phyloP scores from a whole-genome alignment of 2,888 invertebrate genomes.

The Poecilus cupreus region DNA sequence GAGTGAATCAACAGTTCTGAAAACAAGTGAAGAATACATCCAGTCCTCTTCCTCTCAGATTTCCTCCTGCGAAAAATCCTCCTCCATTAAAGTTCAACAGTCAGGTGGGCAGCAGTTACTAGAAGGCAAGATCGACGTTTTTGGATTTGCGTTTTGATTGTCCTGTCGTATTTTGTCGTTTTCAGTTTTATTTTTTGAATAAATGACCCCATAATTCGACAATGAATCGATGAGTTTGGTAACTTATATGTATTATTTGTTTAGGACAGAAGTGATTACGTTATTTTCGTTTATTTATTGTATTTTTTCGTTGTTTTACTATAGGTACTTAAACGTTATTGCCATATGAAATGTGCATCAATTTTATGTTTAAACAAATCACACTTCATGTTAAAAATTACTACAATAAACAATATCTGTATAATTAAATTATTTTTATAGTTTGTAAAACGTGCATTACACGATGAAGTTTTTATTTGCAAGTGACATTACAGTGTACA shows the following conservation, averaged over 20 bases:
- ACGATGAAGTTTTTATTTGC: too few species aligned
- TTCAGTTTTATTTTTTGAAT: neutral
- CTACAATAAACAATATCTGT: too few species aligned
- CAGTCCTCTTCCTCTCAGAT: slow-evolving; percentile 27
- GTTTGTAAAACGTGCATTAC: too few species aligned
- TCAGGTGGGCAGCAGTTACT: slow-evolving; percentile 29
- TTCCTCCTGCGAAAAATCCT: slow-evolving; percentile 43
- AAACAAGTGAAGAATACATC: neutral
- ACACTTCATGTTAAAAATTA: too few species aligned
- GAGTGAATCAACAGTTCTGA: neutral
- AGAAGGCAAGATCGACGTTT: slow-evolving; percentile 55
- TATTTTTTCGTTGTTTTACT: neutral
- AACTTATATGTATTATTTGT: slow-evolving; percentile 21
- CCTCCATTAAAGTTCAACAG: slow-evolving; percentile 46
- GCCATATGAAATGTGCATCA: slow-evolving; percentile 38
- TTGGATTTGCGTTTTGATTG: slow-evolving; percentile 58
- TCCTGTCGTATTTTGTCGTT: slow-evolving; percentile 16
- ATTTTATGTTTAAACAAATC: neutral
- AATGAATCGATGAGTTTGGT: neutral
- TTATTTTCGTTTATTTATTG: neutral
- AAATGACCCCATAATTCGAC: neutral
- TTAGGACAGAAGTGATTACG: neutral
- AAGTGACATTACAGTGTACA: too few species aligned
- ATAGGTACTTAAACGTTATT: neutral
- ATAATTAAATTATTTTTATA: too few species aligned